Conservation (phyloP, 2,888 invertebrate genomes). For the Caenorhabditis uteleia region DNA sequence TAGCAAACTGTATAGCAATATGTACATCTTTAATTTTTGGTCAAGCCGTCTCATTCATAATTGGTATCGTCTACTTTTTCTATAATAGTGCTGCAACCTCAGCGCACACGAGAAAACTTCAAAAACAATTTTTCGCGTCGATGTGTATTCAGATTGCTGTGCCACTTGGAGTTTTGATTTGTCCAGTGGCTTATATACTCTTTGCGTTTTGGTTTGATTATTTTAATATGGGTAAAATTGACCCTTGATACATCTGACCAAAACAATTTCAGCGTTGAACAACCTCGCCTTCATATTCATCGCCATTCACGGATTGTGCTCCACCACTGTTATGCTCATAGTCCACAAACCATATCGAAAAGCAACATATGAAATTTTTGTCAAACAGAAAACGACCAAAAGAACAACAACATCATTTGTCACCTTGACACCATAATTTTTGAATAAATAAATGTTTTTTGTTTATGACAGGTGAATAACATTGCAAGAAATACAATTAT, state of each 20-base stretch:
- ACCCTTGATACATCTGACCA: background rate
- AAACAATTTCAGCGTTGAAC: constrained; percentile 5
- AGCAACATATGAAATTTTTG: background rate
- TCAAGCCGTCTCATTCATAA: too few species aligned
- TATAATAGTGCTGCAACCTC: too few species aligned
- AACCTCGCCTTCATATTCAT: constrained; percentile 1
- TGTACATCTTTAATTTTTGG: too few species aligned
- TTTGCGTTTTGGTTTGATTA: background rate
- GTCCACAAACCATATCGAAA: constrained; percentile 18
- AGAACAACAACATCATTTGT: too few species aligned
- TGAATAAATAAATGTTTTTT: too few species aligned
- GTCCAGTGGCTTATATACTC: background rate
- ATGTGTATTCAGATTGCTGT: constrained; percentile 6
- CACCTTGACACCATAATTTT: too few species aligned
- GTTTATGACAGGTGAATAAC: too few species aligned
- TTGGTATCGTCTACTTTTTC: too few species aligned
- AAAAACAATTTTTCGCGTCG: constrained; percentile 6
- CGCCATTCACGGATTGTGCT: constrained; percentile 2
- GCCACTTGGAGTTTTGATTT: constrained; percentile 4
- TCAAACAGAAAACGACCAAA: too few species aligned
- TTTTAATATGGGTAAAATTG: constrained; percentile 8
- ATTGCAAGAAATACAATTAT: too few species aligned
- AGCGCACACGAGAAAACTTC: constrained; percentile 3
- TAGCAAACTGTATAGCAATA: too few species aligned
- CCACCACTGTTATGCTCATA: constrained; percentile 14